Base-by-base conservation (phyloP, 37 sponge, comb jelly and placozoan species). In the Diacarnus erythraeanus region DNA sequence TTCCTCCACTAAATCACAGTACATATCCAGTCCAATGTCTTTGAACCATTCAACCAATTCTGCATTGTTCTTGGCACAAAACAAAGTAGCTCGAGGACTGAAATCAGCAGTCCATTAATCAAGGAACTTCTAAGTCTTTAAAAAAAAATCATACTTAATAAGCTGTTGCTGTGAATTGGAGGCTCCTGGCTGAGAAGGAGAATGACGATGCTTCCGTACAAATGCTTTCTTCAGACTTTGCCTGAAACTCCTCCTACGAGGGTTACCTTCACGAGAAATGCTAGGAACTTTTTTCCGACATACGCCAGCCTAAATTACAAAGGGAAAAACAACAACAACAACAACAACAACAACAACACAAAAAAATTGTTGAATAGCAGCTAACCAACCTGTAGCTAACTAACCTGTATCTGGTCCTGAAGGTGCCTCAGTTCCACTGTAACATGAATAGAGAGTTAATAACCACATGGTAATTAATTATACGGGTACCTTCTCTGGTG, bases 1-100 rank as follows among this genome's bases (percentile, higher is more conserved):
- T 29, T 64, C 44, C 22, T 66, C 41, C 10, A 88, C 35, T 0
- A 78, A 1, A 37, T 83, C 79, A 31, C 34, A 26, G 74, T 88
- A 88, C 74, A 78, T 77, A 27, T 72, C 83, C 57, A 88, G 42
- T 6, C 88, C 88, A 60, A 82, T 65, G 26, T 27, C 56, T 33
- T 34, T 26, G 51, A 88, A 26, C 88, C 88, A 88, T 21, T 71
- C 79, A 20, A 29, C 74, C 42, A 88, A 31, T 26, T 83, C 42
- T 34, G 59, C 38, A 9, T 59, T 59, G 1, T 6, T 37, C 77
- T 64, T 61, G 57, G 59, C 34, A 72, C 77, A 56, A 68, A 88
- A 88, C 36, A 38, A 47, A 44, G 31, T 35, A 0, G 78, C 83
- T 38, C 79, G 58, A 21, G 78, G 57, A 37, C 88, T 88, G 59